A percentile compares a stretch with the other conserved stretches of the same genome.
Evolutionary conservation across 35 echinoderm and acorn worm species (phyloP).

Genomic region (Holothuria glaberrima): DNA sequence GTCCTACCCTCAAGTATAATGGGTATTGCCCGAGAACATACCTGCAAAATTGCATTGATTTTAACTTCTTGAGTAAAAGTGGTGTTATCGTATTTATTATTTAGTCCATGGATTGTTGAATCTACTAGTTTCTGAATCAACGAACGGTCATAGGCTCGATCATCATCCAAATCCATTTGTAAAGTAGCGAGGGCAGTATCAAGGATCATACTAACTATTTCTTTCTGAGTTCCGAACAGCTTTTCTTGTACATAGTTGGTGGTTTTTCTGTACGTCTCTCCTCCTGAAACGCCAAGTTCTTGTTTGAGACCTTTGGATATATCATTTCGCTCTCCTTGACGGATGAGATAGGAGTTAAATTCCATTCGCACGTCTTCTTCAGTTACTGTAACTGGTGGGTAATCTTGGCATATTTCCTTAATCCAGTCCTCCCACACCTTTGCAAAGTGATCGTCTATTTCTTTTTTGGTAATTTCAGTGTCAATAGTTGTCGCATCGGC

Average conservation of each 20-base stretch:
- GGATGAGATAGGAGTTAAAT: constrained; percentile 11
- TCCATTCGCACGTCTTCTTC: constrained; percentile 14
- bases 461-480: not conserved
- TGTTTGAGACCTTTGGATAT: constrained; percentile 34
- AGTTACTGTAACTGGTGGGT: not conserved
- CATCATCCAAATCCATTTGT: not conserved
- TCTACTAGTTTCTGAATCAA: constrained; percentile 16
- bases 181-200: not conserved
- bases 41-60: constrained; percentile 14
- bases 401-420: constrained; percentile 15
- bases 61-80: constrained; percentile 21
- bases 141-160: constrained; percentile 22
- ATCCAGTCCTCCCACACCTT: not conserved
- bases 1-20: not conserved
- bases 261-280: not conserved
- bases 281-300: constrained; percentile 17
- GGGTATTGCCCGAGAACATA: not conserved
- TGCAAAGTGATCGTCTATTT: constrained; percentile 31
- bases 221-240: not conserved
- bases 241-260: not conserved
- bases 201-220: not conserved
- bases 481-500: not conserved
- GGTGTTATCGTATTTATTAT: not conserved
- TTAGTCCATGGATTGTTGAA: constrained; percentile 15
- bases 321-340: constrained; percentile 18